Evolutionary conservation across 2,888 invertebrate species (phyloP), one percentile per base, ranked within the genome.

Genomic region (Orthosia incerta): DNA sequence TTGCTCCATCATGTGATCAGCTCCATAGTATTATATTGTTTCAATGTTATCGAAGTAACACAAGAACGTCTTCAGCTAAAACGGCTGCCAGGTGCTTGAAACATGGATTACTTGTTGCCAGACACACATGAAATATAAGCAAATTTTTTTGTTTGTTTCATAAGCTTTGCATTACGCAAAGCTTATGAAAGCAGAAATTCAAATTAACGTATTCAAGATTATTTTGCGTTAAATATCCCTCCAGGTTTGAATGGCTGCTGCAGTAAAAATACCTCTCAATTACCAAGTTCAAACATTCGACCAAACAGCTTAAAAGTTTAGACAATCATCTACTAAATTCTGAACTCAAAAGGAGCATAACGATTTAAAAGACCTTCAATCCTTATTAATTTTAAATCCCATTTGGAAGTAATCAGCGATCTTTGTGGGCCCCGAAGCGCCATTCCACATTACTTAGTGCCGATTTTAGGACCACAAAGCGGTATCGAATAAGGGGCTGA

Each of bases 351-450:
- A 64, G 55, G 64, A 74, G 26, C 64, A 59, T 31, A 68, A 78
- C 60, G 48, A 74, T 74, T 74, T 55, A 65, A 81, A 82, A 73
- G 79, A 60, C 61, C 67, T 79, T 68, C 20, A 55, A 60, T 62
- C 62, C 59, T 75, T 82, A 74, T 76, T 76, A 73, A 85, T 85
- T 82, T 82, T 69, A 67, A 68, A 85, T 61, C 59, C 65, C 70
- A 79, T 85, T 74, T 48, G 48, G 53, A 76, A 66, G 68, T 82
- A 84, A 85, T 85, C 72, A 66, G 68, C 56, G 64, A 85, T 76
- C 73, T 71, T 68, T 72, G 74, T 64, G 76, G 74, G 66, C 48
- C 63, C 63, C 51, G 20, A 48, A 73, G 46, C 57, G 48, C 67
- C 51, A 73, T 80, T 70, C 69, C 60, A 69, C 69, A 56, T 78